These are phyloP conservation scores for Synanthedon tipuliformis DNA, from an alignment of 2,888 invertebrate species.

Conservation along the genomic window DNA sequence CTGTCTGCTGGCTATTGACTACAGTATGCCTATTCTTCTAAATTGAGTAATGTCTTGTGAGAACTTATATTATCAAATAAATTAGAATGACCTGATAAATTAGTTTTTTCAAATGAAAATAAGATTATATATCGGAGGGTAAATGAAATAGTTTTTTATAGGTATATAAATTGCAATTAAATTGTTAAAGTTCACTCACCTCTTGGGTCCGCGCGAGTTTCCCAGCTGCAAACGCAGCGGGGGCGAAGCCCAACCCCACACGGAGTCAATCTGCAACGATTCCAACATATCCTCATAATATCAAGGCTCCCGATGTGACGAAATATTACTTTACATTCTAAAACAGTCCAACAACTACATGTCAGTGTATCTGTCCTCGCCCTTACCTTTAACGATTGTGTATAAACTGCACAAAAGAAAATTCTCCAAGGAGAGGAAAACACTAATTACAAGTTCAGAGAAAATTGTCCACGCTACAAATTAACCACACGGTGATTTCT, in stretches of 20 bases:
- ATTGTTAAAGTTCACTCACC: slow-evolving; percentile 39
- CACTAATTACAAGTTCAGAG: not conserved
- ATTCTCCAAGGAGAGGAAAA: slow-evolving; percentile 14
- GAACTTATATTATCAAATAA: too few relatives aligned
- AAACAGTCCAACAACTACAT: slow-evolving; percentile 20
- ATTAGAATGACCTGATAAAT: too few relatives aligned
- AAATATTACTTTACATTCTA: slow-evolving; percentile 11
- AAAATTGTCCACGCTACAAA: slow-evolving; percentile 6
- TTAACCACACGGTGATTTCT: slow-evolving; percentile 52
- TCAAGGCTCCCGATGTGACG: slow-evolving; percentile 1
- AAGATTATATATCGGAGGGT: too few relatives aligned
- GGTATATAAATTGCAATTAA: not conserved
- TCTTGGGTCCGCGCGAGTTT: slow-evolving; percentile 69
- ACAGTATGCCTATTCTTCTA: too few relatives aligned
- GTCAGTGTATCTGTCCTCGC: slow-evolving; percentile 22
- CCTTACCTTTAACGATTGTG: slow-evolving; percentile 61
- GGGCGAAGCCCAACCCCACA: slow-evolving; percentile 96
- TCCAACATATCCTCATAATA: slow-evolving; percentile 17
- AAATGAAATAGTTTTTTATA: not conserved
- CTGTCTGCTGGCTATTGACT: too few relatives aligned
- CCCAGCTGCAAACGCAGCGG: slow-evolving; percentile 84
- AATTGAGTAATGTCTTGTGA: too few relatives aligned
- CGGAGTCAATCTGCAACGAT: slow-evolving; percentile 87
- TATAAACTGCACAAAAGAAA: slow-evolving; percentile 30
- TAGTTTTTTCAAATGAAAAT: too few relatives aligned